Evolutionary conservation across 2,888 invertebrate genomes (phyloP).

Genomic region (Tortrix viridana): DNA sequence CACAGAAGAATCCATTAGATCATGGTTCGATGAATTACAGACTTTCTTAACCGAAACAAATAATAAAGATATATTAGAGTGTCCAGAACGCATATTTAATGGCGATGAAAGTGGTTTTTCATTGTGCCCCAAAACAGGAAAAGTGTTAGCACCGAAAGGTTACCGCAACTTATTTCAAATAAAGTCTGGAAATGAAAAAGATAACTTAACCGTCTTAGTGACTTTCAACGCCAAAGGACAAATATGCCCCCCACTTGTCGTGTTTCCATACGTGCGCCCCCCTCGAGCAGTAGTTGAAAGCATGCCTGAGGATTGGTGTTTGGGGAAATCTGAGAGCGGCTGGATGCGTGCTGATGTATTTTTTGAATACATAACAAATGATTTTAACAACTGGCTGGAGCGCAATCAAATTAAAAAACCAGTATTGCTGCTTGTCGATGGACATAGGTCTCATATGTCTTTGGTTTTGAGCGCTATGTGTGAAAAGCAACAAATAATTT

Average conservation of each 20-base stretch:
- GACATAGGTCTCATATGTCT: constrained; percentile 47
- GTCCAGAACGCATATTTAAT: constrained; percentile 27
- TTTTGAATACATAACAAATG: constrained; percentile 47
- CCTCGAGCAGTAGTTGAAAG: constrained; percentile 36
- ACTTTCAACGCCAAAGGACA: constrained; percentile 45
- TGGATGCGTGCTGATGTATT: constrained; percentile 46
- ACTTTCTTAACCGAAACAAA: neutral
- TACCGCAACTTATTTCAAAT: constrained; percentile 39
- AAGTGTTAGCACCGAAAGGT: constrained; percentile 45
- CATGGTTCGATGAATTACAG: constrained; percentile 3
- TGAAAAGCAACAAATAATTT: constrained; percentile 39
- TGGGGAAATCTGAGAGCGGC: constrained; percentile 43
- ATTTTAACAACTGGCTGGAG: constrained; percentile 44
- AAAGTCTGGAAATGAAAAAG: constrained; percentile 47
- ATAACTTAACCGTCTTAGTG: constrained; percentile 48
- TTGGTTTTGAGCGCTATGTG: constrained; percentile 41
- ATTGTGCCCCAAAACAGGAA: constrained; percentile 42
- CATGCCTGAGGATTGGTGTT: constrained; percentile 44
- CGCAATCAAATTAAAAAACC: constrained; percentile 42
- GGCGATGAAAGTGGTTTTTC: constrained; percentile 45
- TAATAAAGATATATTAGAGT: neutral
- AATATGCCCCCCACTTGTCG: constrained; percentile 41
- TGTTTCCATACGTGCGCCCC: constrained; percentile 36
- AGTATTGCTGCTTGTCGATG: constrained; percentile 45
- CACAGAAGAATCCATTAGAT: constrained; percentile 12